Percentiles rank a stretch among this genome's conserved stretches.
Evolutionary conservation across 2,888 invertebrate species (phyloP).

Genomic region (Eumerus sabulonum): DNA sequence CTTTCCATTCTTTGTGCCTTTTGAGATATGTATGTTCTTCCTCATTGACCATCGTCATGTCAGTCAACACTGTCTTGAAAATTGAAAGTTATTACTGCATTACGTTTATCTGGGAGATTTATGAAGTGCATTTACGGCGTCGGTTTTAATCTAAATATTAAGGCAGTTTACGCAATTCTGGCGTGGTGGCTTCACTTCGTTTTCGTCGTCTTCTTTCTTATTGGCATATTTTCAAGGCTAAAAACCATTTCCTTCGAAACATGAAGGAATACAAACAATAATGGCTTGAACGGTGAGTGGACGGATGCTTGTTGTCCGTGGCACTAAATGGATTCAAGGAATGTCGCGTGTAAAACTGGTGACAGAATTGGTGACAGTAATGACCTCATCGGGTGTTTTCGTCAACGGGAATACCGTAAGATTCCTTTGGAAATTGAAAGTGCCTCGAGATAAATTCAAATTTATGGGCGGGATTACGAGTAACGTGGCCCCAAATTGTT

Average conservation of each 20-base stretch:
- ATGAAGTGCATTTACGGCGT: constrained; percentile 42
- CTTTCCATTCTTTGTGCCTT: no score
- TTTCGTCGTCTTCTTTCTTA: not conserved
- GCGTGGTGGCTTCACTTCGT: constrained; percentile 7
- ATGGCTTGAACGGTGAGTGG: constrained; percentile 14
- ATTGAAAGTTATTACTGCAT: constrained; percentile 54
- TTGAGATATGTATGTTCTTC: no score
- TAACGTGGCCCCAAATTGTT: not conserved
- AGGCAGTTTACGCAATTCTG: constrained; percentile 45
- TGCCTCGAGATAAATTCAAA: constrained; percentile 9
- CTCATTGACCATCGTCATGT: no score
- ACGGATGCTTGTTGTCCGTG: no score
- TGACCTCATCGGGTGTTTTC: constrained; percentile 16
- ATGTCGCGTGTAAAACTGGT: not conserved
- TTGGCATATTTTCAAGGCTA: constrained; percentile 40
- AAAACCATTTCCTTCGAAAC: constrained; percentile 10
- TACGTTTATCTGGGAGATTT: constrained; percentile 58
- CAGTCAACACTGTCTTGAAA: constrained; percentile 10
- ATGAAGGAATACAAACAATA: constrained; percentile 17
- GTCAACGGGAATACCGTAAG: constrained; percentile 20
- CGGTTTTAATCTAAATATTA: constrained; percentile 47
- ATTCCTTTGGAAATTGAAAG: constrained; percentile 29
- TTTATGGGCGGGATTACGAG: constrained; percentile 10
- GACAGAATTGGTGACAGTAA: constrained; percentile 6
- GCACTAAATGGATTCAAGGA: no score